phyloP scores from a whole-genome alignment of 2,113 vertebrate species.

The Corvus moneduloides region DNA sequence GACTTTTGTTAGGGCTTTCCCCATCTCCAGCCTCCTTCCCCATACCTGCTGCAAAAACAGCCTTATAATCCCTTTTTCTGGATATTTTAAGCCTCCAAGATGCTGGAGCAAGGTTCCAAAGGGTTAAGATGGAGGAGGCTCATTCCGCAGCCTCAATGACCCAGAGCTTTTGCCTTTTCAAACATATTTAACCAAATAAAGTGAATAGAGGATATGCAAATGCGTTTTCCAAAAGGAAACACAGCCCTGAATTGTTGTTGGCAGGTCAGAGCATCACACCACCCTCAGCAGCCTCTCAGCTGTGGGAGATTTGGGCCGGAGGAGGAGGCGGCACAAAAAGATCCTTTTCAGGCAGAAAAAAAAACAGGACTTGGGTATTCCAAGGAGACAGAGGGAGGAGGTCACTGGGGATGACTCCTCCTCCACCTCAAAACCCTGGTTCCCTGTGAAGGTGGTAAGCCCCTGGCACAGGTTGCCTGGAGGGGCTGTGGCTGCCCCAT shows the following conservation, averaged over 20 bases:
- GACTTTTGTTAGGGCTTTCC: background rate
- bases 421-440: background rate
- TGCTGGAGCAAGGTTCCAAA: background rate
- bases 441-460: background rate
- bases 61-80: background rate
- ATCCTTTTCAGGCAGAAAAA: slow-evolving; percentile 38
- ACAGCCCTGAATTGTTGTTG: slow-evolving; percentile 74
- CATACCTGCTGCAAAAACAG: background rate
- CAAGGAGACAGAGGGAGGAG: background rate
- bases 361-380: background rate
- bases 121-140: slow-evolving; percentile 34
- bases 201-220: slow-evolving; percentile 81
- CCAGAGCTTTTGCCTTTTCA: slow-evolving; percentile 68
- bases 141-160: slow-evolving; percentile 54
- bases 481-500: background rate
- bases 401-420: background rate
- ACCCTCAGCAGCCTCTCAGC: slow-evolving; percentile 79
- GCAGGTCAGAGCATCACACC: slow-evolving; percentile 84
- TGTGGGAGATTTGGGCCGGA: slow-evolving; percentile 33
- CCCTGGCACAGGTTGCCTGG: background rate
- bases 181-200: slow-evolving; percentile 67
- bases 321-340: background rate
- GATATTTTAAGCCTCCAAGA: background rate
- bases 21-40: background rate
- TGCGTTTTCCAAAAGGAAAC: slow-evolving; percentile 63